Base-by-base conservation (phyloP, 2,113 vertebrate species). In the Noctilio leporinus region DNA sequence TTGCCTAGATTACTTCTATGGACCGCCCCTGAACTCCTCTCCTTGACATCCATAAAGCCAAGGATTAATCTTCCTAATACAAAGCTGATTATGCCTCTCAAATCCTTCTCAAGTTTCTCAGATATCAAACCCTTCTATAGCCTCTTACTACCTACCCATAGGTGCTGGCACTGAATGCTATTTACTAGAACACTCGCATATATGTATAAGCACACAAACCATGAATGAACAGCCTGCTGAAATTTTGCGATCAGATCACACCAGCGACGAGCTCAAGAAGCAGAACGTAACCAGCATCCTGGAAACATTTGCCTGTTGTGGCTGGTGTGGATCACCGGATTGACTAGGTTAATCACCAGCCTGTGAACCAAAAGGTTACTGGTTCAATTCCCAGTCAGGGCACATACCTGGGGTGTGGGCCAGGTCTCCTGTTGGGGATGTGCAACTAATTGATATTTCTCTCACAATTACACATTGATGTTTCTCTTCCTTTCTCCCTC, bases 1-100 rank as follows among this genome's bases (percentile, higher is more conserved):
- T 91, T 70, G 57, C 55, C 47, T 33, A 15, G 81, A 85, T 91
- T 88, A 81, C 57, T 64, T 86, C 28, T 40, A 62, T 12, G 59
- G 73, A 78, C 22, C 62, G 55, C 35, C 17, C 59, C 43, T 24
- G 65, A 82, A 57, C 30, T 65, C 40, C 53, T 95, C 28, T 72
- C 47, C 33, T 65, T 43, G 38, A 20, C 28, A n/a, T 76, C 49
- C n/a, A 10, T 19, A 86, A 81, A 91, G 82, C 75, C 57, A 45
- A 53, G 64, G 69, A 91, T 87, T 92, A 96, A 95, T 96, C 91
- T 95, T 73, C 57, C 51, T 89, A 94, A 84, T 75, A 49, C 35
- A 93, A 86, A 86, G 95, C 91, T 92, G 64, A 93, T 97, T 40
- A 10, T 38, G 19, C 57, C 43, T 82, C 20, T 89, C 55, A 82